A percentile compares a stretch with the other conserved stretches of the same genome.
These are phyloP conservation scores for Scaptomyza caliginosa DNA, from an alignment of 2,888 invertebrate genomes.

Conservation along the genomic window DNA sequence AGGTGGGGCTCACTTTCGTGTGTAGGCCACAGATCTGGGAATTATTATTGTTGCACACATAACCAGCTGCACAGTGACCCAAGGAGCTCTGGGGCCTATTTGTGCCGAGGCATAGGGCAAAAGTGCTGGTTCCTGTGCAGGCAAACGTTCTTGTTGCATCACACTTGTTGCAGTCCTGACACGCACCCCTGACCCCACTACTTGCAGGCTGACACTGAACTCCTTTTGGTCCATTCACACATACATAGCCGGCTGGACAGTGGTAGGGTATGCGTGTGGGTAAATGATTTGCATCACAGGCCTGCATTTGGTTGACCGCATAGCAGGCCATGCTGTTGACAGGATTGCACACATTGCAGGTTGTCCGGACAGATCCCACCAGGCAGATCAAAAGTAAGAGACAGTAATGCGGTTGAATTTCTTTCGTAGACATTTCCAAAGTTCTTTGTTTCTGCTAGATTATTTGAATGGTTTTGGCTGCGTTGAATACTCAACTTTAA, in stretches of 20 bases:
- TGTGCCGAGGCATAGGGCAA: conserved; percentile 73
- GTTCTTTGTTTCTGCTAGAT: background rate
- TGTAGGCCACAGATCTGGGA: conserved; percentile 54
- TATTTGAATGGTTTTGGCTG: conserved; percentile 4
- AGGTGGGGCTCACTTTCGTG: conserved; percentile 54
- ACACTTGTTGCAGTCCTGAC: conserved; percentile 73
- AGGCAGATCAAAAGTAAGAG: conserved; percentile 24
- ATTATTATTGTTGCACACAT: conserved; percentile 68
- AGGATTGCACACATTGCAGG: conserved; percentile 70
- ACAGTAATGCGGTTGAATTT: background rate
- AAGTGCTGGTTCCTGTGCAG: conserved; percentile 68
- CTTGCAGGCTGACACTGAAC: conserved; percentile 53
- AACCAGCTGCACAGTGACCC: conserved; percentile 61
- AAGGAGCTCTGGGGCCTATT: conserved; percentile 41
- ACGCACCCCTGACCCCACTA: conserved; percentile 40
- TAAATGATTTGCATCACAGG: conserved; percentile 55
- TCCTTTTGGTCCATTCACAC: conserved; percentile 57
- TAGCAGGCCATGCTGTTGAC: conserved; percentile 71
- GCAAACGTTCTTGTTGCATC: conserved; percentile 67
- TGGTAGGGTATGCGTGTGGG: conserved; percentile 46
- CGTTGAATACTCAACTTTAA: conserved; percentile 37
- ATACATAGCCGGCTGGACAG: conserved; percentile 67
- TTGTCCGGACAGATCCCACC: conserved; percentile 28
- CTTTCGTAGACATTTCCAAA: conserved; percentile 27
- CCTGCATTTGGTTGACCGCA: conserved; percentile 62